phyloP scores from a whole-genome alignment of 2,797 vertebrate species.

The Propithecus deckenii region DNA sequence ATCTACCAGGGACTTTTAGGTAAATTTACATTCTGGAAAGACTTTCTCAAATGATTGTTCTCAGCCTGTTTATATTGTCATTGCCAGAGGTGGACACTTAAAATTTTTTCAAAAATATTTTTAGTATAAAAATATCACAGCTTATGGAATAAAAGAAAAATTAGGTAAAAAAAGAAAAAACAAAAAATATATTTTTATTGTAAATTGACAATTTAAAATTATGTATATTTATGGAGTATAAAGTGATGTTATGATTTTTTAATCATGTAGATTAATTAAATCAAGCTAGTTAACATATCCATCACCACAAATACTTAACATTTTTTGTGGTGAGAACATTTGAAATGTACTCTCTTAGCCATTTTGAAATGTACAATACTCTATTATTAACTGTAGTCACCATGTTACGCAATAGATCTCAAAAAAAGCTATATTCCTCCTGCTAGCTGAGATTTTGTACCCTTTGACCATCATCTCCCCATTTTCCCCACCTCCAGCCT shows the following conservation, averaged over 20 bases:
- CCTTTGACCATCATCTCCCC: neutral
- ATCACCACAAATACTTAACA: neutral
- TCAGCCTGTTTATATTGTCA: constrained; percentile 27
- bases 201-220: neutral
- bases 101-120: neutral
- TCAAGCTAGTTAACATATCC: neutral
- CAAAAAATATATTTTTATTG: neutral
- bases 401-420: neutral
- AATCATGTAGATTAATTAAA: neutral
- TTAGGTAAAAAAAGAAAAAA: no score
- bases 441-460: neutral
- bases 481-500: neutral
- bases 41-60: constrained; percentile 23
- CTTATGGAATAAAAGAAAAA: no score
- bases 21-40: constrained; percentile 23
- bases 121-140: no score
- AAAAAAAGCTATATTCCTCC: neutral
- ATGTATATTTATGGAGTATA: neutral
- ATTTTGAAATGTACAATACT: neutral
- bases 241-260: neutral
- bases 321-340: neutral
- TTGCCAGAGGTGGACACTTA: neutral
- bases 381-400: neutral
- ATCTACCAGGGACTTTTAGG: neutral
- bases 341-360: neutral